phyloP scores from a whole-genome alignment of 2,797 vertebrate genomes.

The Pseudochirops corinnae region DNA sequence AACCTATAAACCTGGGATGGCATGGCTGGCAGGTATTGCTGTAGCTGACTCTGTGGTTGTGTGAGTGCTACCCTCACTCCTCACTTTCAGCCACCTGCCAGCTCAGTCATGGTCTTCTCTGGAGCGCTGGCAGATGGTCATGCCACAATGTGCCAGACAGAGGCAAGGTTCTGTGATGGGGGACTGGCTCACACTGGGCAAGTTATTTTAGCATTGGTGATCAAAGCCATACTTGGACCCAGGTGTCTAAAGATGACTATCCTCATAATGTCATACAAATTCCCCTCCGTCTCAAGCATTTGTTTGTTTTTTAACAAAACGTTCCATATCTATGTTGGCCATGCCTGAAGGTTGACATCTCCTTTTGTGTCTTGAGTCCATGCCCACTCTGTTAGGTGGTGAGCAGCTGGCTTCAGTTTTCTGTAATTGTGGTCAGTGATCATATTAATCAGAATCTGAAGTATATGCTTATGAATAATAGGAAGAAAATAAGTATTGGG shows the following conservation, averaged over 20 bases:
- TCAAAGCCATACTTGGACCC: neutral
- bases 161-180: neutral
- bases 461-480: neutral
- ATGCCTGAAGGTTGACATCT: neutral
- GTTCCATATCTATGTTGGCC: neutral
- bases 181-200: neutral
- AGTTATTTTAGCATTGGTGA: neutral
- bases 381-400: neutral
- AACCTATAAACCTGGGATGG: neutral
- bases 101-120: neutral
- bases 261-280: neutral
- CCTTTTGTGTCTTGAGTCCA: neutral
- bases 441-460: neutral
- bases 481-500: neutral
- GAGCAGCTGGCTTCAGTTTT: neutral
- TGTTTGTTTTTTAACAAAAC: neutral
- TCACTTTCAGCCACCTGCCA: neutral
- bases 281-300: neutral
- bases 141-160: neutral
- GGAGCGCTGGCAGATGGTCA: neutral
- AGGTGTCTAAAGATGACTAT: neutral
- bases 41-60: accelerated
- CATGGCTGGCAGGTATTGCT: neutral
- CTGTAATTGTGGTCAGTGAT: neutral
- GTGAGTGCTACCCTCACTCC: neutral